These are phyloP conservation scores for Bellardia pandia DNA, from an alignment of 2,888 invertebrate genomes.

Conservation along the genomic window DNA sequence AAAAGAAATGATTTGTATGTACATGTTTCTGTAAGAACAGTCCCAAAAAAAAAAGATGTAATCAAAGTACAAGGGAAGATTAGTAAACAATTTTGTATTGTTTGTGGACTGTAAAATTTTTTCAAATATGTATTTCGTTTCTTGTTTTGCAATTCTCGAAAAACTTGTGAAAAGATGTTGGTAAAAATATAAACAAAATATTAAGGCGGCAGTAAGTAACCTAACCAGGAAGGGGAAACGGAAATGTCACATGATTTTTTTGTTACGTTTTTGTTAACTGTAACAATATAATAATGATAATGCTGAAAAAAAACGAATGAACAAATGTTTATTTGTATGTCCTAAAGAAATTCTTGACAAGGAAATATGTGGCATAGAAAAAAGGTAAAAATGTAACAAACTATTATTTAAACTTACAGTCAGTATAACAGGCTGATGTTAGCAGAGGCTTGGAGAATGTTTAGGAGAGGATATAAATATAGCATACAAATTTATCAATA, in stretches of 20 bases:
- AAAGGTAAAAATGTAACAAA: conserved; percentile 46
- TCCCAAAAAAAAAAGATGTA: not conserved
- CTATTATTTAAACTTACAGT: conserved; percentile 39
- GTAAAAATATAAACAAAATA: conserved; percentile 55
- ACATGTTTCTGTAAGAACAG: conserved; percentile 16
- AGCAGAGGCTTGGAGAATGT: not conserved
- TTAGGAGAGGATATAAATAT: not conserved
- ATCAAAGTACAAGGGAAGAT: conserved; percentile 73
- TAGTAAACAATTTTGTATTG: conserved; percentile 76
- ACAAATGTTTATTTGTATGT: conserved; percentile 38
- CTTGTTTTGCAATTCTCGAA: conserved; percentile 63
- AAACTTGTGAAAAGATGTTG: conserved; percentile 57
- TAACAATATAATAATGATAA: conserved; percentile 65
- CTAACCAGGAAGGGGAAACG: conserved; percentile 77
- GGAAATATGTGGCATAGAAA: conserved; percentile 43
- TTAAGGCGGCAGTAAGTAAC: conserved; percentile 40
- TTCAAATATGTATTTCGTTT: not conserved
- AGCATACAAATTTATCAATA: not conserved
- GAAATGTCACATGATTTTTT: conserved; percentile 79
- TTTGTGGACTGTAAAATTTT: conserved; percentile 71
- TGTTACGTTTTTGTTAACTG: conserved; percentile 25
- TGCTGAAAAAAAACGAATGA: conserved; percentile 39
- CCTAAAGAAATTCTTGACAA: conserved; percentile 49
- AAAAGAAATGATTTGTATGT: conserved; percentile 50
- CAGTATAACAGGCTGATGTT: not conserved